A percentile compares a stretch with the other conserved stretches of the same genome.
These are phyloP conservation scores for Drosophila rhopaloa DNA, from an alignment of 1,140 invertebrate genomes.

Conservation along the genomic window DNA sequence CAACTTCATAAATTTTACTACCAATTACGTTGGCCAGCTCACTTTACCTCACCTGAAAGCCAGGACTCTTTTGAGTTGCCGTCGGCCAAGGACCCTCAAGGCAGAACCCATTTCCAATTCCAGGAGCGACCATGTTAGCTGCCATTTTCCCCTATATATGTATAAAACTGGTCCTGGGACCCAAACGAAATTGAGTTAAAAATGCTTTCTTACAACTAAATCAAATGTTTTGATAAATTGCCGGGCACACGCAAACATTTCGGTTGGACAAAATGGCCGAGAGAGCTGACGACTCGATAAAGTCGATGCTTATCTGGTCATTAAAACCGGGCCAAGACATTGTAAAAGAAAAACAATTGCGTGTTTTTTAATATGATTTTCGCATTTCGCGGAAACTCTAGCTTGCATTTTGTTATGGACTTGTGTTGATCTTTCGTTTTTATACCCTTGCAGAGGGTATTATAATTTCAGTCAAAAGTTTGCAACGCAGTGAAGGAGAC, in stretches of 20 bases:
- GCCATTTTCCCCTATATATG: slow-evolving; percentile 26
- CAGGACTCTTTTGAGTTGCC: slow-evolving; percentile 17
- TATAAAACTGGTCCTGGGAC: background rate
- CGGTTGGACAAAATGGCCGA: slow-evolving; percentile 71
- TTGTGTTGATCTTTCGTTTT: slow-evolving; percentile 6
- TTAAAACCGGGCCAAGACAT: slow-evolving; percentile 68
- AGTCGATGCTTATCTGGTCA: slow-evolving; percentile 66
- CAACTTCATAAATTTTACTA: slow-evolving; percentile 15
- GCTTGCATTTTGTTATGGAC: slow-evolving; percentile 30
- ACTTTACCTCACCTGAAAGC: background rate
- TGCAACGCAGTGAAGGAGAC: no score
- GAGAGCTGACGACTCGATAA: slow-evolving; percentile 35
- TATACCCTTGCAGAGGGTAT: no score
- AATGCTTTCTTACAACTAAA: slow-evolving; percentile 76
- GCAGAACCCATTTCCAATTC: slow-evolving; percentile 12
- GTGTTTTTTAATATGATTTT: slow-evolving; percentile 63
- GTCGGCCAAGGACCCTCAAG: slow-evolving; percentile 27
- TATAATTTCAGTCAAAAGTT: no score
- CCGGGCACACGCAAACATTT: slow-evolving; percentile 69
- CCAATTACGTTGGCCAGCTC: slow-evolving; percentile 34
- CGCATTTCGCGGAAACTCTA: slow-evolving; percentile 46
- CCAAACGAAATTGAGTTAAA: slow-evolving; percentile 58
- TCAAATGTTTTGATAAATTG: slow-evolving; percentile 80
- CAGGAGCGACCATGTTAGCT: slow-evolving; percentile 40
- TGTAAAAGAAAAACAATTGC: slow-evolving; percentile 48